Evolutionary conservation across 35 echinoderm and acorn worm species (phyloP), one percentile per base, ranked within the genome.

Genomic region (Acanthaster planci): DNA sequence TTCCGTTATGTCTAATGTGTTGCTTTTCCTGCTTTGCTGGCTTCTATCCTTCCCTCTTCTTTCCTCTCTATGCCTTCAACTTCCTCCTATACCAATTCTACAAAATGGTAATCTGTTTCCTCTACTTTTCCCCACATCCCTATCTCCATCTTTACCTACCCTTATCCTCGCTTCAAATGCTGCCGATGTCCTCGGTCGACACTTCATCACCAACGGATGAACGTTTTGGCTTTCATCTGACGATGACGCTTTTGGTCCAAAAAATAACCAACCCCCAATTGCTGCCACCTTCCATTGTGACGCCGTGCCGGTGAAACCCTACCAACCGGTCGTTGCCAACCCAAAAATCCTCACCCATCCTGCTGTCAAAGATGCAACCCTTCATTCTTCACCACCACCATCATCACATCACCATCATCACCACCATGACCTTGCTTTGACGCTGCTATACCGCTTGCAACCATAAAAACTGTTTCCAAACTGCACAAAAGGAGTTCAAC

Each of bases 321-420:
- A 72, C 64, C 29, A 72, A n/a, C n/a, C n/a, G n/a, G n/a, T n/a
- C n/a, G n/a, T n/a, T 34, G 34, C 26, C 2, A 72, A 19, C 64
- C 64, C 18, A 72, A 72, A 72, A n/a, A 59, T n/a, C 64, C 64
- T 72, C 64, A 72, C 42, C 64, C 64, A 72, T 29, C 64, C 64
- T 72, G 64, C 64, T 72, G 64, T 72, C 64, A 72, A 72, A 72
- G 64, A 72, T 72, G 64, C 64, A 31, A 72, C 64, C 64, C 64
- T 72, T 72, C 64, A 72, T 72, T 34, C 23, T 12, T 26, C 64
- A 60, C 57, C 42, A 47, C 12, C 42, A 47, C 42, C 42, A 47
- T n/a, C n/a, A n/a, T n/a, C 19, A 18, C 56, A 59, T 59, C 56
- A 59, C 56, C 56, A 59, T 26, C 64, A 72, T 72, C 64, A 72